A percentile compares a stretch with the other conserved stretches of the same genome.
phyloP scores from a whole-genome alignment of 2,113 vertebrate genomes.

The Datnioides undecimradiatus region DNA sequence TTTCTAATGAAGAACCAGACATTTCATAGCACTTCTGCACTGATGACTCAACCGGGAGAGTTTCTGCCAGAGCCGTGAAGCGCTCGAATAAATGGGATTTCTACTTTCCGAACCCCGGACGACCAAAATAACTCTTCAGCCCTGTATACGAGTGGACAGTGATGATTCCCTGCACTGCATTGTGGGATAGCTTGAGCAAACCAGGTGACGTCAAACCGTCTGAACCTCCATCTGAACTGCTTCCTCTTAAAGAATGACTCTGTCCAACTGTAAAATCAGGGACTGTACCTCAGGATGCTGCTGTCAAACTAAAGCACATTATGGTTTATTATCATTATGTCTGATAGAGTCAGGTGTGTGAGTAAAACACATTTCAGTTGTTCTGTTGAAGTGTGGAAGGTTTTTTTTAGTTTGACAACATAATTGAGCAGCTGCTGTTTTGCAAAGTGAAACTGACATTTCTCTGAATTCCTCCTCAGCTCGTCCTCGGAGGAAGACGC shows the following conservation, averaged over 20 bases:
- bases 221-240: fast-evolving
- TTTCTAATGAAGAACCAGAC: not conserved
- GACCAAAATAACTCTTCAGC: not conserved
- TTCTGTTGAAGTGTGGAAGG: not conserved
- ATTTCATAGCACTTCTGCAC: not conserved
- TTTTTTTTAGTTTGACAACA: not conserved
- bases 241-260: not conserved
- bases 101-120: not conserved
- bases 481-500: not conserved
- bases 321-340: not conserved
- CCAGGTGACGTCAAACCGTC: constrained; percentile 1
- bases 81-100: not conserved
- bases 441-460: not conserved
- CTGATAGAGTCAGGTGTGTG: not conserved
- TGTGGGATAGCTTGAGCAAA: not conserved
- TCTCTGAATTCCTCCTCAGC: not conserved
- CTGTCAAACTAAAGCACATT: constrained; percentile 31
- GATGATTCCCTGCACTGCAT: not conserved
- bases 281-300: not conserved
- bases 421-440: not conserved
- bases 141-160: not conserved
- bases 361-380: not conserved
- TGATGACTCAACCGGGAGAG: not conserved
- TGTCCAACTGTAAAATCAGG: not conserved
- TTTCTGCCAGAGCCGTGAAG: not conserved